phyloP scores from a whole-genome alignment of 2,113 vertebrate species.

The Ursus arctos region DNA sequence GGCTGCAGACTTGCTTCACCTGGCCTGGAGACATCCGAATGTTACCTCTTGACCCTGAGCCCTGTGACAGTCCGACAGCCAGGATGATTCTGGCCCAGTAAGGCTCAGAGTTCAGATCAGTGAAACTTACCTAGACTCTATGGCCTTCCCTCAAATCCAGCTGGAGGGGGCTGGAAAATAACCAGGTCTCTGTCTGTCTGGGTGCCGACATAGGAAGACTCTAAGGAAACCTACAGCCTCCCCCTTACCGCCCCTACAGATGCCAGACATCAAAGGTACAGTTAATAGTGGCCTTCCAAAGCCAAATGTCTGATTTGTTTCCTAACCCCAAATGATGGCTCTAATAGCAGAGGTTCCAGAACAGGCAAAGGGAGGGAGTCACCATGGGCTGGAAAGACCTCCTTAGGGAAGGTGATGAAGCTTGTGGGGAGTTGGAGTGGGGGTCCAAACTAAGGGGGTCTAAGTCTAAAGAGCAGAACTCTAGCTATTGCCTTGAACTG shows the following conservation, averaged over 20 bases:
- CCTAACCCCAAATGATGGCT: not conserved
- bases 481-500: not conserved
- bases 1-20: not conserved
- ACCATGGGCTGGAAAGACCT: not conserved
- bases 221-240: not conserved
- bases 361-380: not conserved
- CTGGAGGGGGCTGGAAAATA: not conserved
- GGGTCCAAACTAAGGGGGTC: not conserved
- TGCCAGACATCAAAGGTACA: not conserved
- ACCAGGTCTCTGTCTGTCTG: not conserved
- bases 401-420: not conserved
- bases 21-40: not conserved
- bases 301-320: not conserved
- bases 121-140: not conserved
- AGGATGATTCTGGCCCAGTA: not conserved
- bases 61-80: not conserved
- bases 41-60: not conserved
- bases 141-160: not conserved
- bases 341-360: not conserved
- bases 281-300: constrained; percentile 1
- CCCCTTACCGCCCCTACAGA: not conserved
- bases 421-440: not conserved
- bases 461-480: not conserved
- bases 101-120: not conserved
- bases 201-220: not conserved